Evolutionary conservation across 2,797 vertebrate species (phyloP), one percentile per base, ranked within the genome.

Genomic region (Aldrovandia affinis): DNA sequence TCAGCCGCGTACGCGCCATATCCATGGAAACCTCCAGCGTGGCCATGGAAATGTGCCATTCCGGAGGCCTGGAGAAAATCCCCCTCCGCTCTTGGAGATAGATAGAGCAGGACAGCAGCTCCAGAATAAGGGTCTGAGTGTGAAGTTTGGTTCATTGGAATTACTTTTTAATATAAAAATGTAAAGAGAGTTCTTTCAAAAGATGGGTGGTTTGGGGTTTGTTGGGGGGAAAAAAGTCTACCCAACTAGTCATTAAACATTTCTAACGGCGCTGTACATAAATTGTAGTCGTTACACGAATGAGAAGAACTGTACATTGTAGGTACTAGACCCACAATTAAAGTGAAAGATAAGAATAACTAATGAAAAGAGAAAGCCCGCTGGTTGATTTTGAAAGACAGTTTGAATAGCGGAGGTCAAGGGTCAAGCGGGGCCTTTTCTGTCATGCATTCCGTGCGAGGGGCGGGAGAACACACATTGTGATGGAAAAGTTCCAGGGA

Each of bases 21-120:
- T 92, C 96, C 96, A 95, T 95, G 93, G 96, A 93, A 95, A 96
- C 96, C 88, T 14, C 83, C 90, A 83, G 92, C 88, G 90, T 80
- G 91, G 52, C 82, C 91, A 89, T 86, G 89, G 92, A 93, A 95
- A 93, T 91, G 93, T 91, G 87, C 88, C 88, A 91, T 92, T 92
- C 92, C 90, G 85, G 87, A 87, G 90, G 90, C 89, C 88, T 86
- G 25, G 68, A 52, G 86, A 88, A 90, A 90, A 92, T 94, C 42
- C 30, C 77, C 55, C 59, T 25, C 42, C 44, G 83, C 36, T 59
- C 15, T 54, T 25, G 47, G 63, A 42, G 33, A 78, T 28, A 20
- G 47, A 12, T 57, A 10, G 77, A 36, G 59, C 77, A 18, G 36
- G 54, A 47, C 47, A 79, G 78, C 44, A 20, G 5, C 70, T 22